These are phyloP conservation scores for Papilio xuthus DNA, from an alignment of 1,140 invertebrate genomes.

Conservation along the genomic window DNA sequence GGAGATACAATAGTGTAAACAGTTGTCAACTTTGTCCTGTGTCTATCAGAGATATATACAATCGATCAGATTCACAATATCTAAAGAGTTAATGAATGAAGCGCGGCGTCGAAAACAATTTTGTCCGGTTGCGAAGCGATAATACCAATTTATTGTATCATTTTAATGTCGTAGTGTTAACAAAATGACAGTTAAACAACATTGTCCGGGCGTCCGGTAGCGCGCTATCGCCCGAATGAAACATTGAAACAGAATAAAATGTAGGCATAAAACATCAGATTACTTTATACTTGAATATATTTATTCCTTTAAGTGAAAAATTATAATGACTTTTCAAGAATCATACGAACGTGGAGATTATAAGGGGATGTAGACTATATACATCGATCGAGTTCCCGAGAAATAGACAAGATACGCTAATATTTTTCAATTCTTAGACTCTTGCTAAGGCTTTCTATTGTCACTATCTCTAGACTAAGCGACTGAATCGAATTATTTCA, in stretches of 20 bases:
- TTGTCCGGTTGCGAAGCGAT: constrained; percentile 64
- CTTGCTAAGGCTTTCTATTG: too few species aligned
- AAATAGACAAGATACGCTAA: too few species aligned
- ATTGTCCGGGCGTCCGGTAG: constrained; percentile 41
- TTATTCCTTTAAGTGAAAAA: too few species aligned
- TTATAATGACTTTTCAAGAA: too few species aligned
- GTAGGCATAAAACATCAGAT: not conserved
- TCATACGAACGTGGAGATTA: too few species aligned
- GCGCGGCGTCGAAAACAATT: constrained; percentile 70
- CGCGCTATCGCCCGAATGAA: constrained; percentile 32
- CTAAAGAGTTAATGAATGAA: constrained; percentile 67
- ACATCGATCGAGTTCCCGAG: too few species aligned
- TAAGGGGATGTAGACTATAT: too few species aligned
- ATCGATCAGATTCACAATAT: constrained; percentile 57
- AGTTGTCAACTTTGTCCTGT: not conserved
- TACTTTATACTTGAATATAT: not conserved
- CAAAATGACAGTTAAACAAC: constrained; percentile 57
- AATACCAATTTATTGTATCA: constrained; percentile 78
- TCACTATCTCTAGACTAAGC: too few species aligned
- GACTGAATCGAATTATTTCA: too few species aligned
- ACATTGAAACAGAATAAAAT: constrained; percentile 36
- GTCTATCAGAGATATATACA: not conserved
- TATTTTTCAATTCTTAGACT: too few species aligned
- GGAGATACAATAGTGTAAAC: not conserved
- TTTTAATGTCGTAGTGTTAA: constrained; percentile 72